A percentile compares a stretch with the other conserved stretches of the same genome.
Conservation (phyloP, 2,888 invertebrate species). For the Hemicrepidius hirtus region DNA sequence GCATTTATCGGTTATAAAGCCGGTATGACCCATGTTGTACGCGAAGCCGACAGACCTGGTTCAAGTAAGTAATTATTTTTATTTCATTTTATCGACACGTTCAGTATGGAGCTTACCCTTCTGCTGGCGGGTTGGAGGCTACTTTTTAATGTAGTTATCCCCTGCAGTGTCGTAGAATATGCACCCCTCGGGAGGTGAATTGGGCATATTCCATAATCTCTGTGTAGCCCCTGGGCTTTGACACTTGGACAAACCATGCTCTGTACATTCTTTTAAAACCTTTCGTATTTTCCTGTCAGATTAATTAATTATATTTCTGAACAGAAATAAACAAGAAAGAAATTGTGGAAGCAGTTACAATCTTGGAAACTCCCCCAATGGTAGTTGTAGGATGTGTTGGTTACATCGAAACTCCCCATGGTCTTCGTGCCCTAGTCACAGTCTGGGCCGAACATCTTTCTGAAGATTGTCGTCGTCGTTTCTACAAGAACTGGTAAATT, state of each 20-base stretch:
- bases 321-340: slow-evolving; percentile 99
- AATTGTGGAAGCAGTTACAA: slow-evolving; percentile 98
- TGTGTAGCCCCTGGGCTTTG: slow-evolving; percentile 81
- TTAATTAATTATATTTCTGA: slow-evolving; percentile 56
- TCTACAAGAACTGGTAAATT: slow-evolving; percentile 99
- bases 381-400: slow-evolving; percentile 98
- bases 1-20: slow-evolving; percentile 99
- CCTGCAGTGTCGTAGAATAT: slow-evolving; percentile 80
- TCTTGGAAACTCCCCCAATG: slow-evolving; percentile 99
- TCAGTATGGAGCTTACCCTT: slow-evolving; percentile 71
- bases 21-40: slow-evolving; percentile 99
- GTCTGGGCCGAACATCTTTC: slow-evolving; percentile 99
- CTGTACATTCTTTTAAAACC: slow-evolving; percentile 75
- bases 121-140: slow-evolving; percentile 65
- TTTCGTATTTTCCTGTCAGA: background rate
- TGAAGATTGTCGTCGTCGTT: slow-evolving; percentile 98
- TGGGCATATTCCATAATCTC: slow-evolving; percentile 85
- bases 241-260: slow-evolving; percentile 83
- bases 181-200: slow-evolving; percentile 76
- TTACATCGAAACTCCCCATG: slow-evolving; percentile 99
- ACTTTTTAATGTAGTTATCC: slow-evolving; percentile 59
- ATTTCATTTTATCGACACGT: slow-evolving; percentile 61
- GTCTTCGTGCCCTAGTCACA: slow-evolving; percentile 94
- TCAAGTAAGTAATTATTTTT: slow-evolving; percentile 84
- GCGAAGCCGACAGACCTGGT: slow-evolving; percentile 98